A percentile compares a stretch with the other conserved stretches of the same genome.
phyloP scores from a whole-genome alignment of 2,113 vertebrate genomes.

The Gasterosteus nipponicus region DNA sequence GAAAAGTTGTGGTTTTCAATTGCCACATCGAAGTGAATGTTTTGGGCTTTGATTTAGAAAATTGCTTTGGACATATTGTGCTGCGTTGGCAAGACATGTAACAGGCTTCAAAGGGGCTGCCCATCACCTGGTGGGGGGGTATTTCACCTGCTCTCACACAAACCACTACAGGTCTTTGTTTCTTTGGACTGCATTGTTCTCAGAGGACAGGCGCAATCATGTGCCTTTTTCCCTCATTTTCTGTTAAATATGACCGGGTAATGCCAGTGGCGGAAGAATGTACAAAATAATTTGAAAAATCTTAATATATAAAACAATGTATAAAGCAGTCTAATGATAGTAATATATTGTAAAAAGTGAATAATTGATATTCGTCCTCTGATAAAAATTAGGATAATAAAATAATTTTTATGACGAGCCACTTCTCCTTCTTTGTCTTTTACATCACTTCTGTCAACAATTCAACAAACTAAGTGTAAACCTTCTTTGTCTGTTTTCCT shows the following conservation, averaged over 20 bases:
- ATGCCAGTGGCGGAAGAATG: constrained; percentile 80
- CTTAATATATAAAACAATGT: constrained; percentile 79
- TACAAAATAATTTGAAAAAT: constrained; percentile 78
- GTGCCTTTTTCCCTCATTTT: constrained; percentile 79
- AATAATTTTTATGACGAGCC: constrained; percentile 72
- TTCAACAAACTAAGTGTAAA: not conserved
- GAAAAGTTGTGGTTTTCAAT: constrained; percentile 55
- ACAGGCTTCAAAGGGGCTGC: constrained; percentile 47
- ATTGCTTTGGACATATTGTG: constrained; percentile 64
- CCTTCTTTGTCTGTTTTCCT: constrained; percentile 10
- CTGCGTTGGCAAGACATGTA: constrained; percentile 54
- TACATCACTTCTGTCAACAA: not conserved
- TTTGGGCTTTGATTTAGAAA: constrained; percentile 60
- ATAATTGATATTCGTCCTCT: constrained; percentile 65
- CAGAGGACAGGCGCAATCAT: constrained; percentile 71
- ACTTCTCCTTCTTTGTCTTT: constrained; percentile 4
- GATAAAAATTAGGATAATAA: constrained; percentile 78
- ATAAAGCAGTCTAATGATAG: constrained; percentile 78
- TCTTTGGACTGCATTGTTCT: constrained; percentile 75
- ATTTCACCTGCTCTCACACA: constrained; percentile 53
- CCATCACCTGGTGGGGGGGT: constrained; percentile 37
- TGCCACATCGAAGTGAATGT: constrained; percentile 66
- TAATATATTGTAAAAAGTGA: constrained; percentile 80
- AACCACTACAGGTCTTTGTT: constrained; percentile 53
- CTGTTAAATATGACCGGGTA: constrained; percentile 77